Evolutionary conservation across 2,888 invertebrate species (phyloP).

Genomic region (Mayetiola destructor): DNA sequence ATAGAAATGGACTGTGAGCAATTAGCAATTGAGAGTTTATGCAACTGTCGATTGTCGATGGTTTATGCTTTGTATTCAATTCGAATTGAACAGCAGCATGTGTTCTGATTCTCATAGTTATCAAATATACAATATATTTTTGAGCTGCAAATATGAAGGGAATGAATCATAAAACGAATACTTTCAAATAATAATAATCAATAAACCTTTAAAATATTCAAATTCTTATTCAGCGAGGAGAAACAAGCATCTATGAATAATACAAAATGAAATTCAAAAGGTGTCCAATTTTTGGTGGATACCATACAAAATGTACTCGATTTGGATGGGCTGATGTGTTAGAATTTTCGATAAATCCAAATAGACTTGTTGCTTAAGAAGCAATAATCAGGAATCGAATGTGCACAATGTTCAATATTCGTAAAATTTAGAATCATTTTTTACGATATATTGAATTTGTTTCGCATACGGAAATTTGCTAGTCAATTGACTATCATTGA

Average conservation of each 20-base stretch:
- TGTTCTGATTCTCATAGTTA: background rate
- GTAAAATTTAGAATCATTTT: no score
- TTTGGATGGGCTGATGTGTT: background rate
- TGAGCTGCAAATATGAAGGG: background rate
- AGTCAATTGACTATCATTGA: no score
- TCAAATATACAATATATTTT: background rate
- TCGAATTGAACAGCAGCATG: background rate
- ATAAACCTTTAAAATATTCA: constrained; percentile 6
- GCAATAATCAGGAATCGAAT: no score
- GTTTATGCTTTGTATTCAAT: background rate
- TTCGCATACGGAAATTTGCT: no score
- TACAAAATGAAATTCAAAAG: background rate
- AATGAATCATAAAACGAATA: background rate
- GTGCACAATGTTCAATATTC: no score
- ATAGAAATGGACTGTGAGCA: background rate
- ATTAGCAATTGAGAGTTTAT: background rate
- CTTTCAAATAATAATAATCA: background rate
- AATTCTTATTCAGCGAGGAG: background rate
- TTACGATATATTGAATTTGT: no score
- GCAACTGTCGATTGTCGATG: background rate
- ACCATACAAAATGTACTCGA: background rate
- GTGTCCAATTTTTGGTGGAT: background rate
- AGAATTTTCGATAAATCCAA: background rate
- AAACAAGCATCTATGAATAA: background rate
- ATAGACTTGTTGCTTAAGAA: background rate